Percentiles rank a stretch among this genome's conserved stretches.
These are phyloP conservation scores for Anhinga rufa DNA, from an alignment of 2,113 vertebrate species.

Conservation along the genomic window DNA sequence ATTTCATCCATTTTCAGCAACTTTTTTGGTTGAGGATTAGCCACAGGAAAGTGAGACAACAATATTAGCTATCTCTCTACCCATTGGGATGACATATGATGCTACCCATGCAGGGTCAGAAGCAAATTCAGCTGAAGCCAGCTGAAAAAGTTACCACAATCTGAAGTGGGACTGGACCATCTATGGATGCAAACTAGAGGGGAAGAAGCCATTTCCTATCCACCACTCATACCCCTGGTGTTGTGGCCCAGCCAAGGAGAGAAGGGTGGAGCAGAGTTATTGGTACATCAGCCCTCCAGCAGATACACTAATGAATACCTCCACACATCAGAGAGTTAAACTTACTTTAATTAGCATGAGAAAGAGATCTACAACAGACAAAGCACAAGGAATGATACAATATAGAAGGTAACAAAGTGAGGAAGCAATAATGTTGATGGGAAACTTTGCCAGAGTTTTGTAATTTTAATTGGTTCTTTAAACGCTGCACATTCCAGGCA, in stretches of 20 bases:
- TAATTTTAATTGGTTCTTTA: constrained; percentile 25
- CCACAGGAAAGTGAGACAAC: not conserved
- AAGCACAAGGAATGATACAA: not conserved
- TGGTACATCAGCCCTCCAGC: not conserved
- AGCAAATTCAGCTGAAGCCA: not conserved
- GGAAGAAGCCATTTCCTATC: not conserved
- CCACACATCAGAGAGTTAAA: not conserved
- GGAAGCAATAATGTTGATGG: not conserved
- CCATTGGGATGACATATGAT: not conserved
- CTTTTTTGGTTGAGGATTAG: not conserved
- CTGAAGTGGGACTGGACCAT: not conserved
- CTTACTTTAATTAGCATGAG: not conserved
- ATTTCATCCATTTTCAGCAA: not conserved
- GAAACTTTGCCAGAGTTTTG: constrained; percentile 25
- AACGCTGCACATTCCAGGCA: not conserved
- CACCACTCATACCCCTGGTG: too few relatives aligned
- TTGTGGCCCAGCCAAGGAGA: not conserved
- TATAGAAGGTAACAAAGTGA: constrained; percentile 2
- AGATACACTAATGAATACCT: not conserved
- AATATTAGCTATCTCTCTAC: not conserved
- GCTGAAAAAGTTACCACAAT: not conserved
- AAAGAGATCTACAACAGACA: not conserved
- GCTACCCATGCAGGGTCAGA: not conserved
- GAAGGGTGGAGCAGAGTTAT: not conserved
- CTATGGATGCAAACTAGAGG: not conserved